Evolutionary conservation across 2,888 invertebrate species (phyloP).

Genomic region (Agriopis aurantiaria): DNA sequence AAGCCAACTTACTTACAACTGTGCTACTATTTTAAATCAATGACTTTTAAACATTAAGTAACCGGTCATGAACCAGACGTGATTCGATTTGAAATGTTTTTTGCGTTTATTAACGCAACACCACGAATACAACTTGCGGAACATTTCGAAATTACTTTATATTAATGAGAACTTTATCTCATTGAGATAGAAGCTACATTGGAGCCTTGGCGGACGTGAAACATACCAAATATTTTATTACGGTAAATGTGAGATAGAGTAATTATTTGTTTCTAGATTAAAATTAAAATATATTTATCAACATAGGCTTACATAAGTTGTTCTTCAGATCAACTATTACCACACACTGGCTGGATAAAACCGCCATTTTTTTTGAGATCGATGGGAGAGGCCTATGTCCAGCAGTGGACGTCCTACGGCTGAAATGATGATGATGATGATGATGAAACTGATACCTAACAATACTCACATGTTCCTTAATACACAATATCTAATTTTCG

Average conservation of each 20-base stretch:
- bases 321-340: no score
- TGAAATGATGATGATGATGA: no score
- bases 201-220: slow-evolving; percentile 4
- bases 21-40: slow-evolving; percentile 16
- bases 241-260: slow-evolving; percentile 22
- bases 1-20: no score
- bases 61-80: slow-evolving; percentile 43
- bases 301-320: no score
- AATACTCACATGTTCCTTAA: no score
- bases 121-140: slow-evolving; percentile 36
- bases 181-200: slow-evolving; percentile 18
- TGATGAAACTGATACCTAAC: no score
- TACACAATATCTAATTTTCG: no score
- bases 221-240: slow-evolving; percentile 29
- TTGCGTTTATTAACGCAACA: slow-evolving; percentile 43
- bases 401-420: no score
- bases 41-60: slow-evolving; percentile 34
- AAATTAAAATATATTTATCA: not conserved
- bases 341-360: no score
- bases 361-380: no score
- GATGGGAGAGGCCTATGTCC: no score
- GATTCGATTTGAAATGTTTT: slow-evolving; percentile 45
- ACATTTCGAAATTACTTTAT: slow-evolving; percentile 16
- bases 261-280: slow-evolving; percentile 33
- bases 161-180: slow-evolving; percentile 18